Evolutionary conservation across 2,888 invertebrate genomes (phyloP).

Genomic region (Macaria notata): DNA sequence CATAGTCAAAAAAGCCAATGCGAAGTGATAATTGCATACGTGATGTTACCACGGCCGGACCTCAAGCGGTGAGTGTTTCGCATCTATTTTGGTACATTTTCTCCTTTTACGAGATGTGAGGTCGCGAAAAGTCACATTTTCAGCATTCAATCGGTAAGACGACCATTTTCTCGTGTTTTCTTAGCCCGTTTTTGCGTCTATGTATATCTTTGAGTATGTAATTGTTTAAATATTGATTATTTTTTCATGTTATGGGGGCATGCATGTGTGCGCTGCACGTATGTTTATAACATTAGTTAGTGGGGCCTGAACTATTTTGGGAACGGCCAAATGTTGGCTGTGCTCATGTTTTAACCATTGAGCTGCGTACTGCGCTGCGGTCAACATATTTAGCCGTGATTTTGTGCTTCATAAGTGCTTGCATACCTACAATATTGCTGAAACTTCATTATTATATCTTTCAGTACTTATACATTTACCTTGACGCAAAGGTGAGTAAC

Average conservation of each 20-base stretch:
- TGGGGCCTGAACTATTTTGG: slow-evolving; percentile 80
- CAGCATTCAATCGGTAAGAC: slow-evolving; percentile 56
- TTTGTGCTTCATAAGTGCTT: slow-evolving; percentile 24
- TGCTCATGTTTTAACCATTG: slow-evolving; percentile 59
- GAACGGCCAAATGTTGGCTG: slow-evolving; percentile 73
- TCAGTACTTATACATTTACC: too few relatives aligned
- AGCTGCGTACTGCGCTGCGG: slow-evolving; percentile 42
- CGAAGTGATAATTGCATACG: slow-evolving; percentile 65
- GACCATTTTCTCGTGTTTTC: slow-evolving; percentile 55
- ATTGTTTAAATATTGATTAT: slow-evolving; percentile 70
- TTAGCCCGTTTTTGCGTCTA: slow-evolving; percentile 30
- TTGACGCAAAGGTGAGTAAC: not conserved
- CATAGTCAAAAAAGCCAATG: slow-evolving; percentile 71
- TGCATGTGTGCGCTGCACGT: slow-evolving; percentile 59
- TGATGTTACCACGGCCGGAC: slow-evolving; percentile 55
- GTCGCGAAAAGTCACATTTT: slow-evolving; percentile 73
- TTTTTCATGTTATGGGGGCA: slow-evolving; percentile 52
- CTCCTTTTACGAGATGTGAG: slow-evolving; percentile 47
- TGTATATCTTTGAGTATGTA: slow-evolving; percentile 40
- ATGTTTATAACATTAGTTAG: slow-evolving; percentile 79
- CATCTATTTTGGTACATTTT: slow-evolving; percentile 63
- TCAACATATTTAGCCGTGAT: slow-evolving; percentile 24
- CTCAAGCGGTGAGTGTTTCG: slow-evolving; percentile 56
- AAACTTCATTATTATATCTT: too few relatives aligned
- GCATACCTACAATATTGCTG: not conserved